Percentiles rank a stretch among this genome's conserved stretches.
Evolutionary conservation across 1,140 invertebrate species (phyloP).

Genomic region (Spodoptera frugiperda): DNA sequence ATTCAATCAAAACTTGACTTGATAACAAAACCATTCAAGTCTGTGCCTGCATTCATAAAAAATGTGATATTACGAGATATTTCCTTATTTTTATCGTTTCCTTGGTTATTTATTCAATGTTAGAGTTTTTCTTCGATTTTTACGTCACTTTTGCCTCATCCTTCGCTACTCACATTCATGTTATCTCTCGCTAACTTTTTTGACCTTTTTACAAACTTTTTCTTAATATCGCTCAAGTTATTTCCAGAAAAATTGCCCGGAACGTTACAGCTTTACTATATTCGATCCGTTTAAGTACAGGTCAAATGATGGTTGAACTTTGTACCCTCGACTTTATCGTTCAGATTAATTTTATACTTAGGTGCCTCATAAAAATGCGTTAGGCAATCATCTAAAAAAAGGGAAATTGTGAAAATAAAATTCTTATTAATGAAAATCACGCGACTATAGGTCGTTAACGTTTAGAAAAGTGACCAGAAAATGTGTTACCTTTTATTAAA

Average conservation of each 20-base stretch:
- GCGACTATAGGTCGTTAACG: constrained; percentile 49
- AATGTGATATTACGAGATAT: too few relatives aligned
- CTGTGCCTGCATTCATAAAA: too few relatives aligned
- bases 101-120: too few relatives aligned
- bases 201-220: constrained; percentile 3
- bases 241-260: background rate
- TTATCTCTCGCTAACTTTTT: background rate
- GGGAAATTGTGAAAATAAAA: constrained; percentile 13
- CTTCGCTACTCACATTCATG: background rate
- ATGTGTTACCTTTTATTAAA: constrained; percentile 35
- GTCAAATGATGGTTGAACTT: background rate
- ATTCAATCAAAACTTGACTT: too few relatives aligned
- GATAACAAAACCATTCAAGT: too few relatives aligned
- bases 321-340: background rate
- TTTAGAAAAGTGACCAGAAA: constrained; percentile 14
- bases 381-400: constrained; percentile 10
- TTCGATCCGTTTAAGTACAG: too few relatives aligned
- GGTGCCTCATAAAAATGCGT: constrained; percentile 10
- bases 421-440: constrained; percentile 48
- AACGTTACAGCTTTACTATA: too few relatives aligned
- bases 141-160: background rate
- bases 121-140: background rate
- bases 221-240: background rate
- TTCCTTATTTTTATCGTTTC: too few relatives aligned
- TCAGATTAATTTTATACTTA: background rate